Base-by-base conservation (phyloP, 2,797 vertebrate genomes). In the Sebastes umbrosus region DNA sequence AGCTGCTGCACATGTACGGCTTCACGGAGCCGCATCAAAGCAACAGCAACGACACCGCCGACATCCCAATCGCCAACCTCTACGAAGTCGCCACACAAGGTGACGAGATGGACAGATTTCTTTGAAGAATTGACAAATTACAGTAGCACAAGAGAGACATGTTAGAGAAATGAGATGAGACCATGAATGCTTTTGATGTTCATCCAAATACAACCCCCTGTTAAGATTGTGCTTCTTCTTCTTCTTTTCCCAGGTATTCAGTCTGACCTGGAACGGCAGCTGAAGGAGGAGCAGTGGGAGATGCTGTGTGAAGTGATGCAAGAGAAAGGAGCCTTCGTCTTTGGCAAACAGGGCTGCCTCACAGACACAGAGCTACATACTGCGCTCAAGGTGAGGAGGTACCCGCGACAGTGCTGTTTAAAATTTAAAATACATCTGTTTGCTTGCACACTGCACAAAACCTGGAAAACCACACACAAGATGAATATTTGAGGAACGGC, bases 1-100 rank as follows among this genome's bases (percentile, higher is more conserved):
- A 99, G 88, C 96, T 99, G 72, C 95, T 99, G 31, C 98, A 99
- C 57, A 99, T 99, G 98, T 99, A 99, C 0, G 98, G 98, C 77
- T 99, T 99, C 24, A 94, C 95, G 0, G 97, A 99, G 88, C 96
- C 96, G 0, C 96, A 97, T 88, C 96, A 95, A 0, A 86, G 94
- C 90, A 99, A 99, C 94, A 93, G 67, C 67, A 94, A 98, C 0
- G 98, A 99, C 86, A 97, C 97, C 0, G 97, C 96, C 0, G 97
- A 99, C 91, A 95, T 99, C 88, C 96, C 96, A 64, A 94, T 97
- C 95, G 69, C 83, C 90, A 96, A 92, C 0, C 86, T 99, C 31
- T 94, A 96, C 73, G 68, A 90, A 70, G 97, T 95, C 0, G 96
- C 96, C 0, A 78, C 94, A 69, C 95, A 90, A 93, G 96, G 98